Evolutionary conservation across 2,797 vertebrate species (phyloP), one percentile per base, ranked within the genome.

Genomic region (Ptychobarbus kaznakovi): DNA sequence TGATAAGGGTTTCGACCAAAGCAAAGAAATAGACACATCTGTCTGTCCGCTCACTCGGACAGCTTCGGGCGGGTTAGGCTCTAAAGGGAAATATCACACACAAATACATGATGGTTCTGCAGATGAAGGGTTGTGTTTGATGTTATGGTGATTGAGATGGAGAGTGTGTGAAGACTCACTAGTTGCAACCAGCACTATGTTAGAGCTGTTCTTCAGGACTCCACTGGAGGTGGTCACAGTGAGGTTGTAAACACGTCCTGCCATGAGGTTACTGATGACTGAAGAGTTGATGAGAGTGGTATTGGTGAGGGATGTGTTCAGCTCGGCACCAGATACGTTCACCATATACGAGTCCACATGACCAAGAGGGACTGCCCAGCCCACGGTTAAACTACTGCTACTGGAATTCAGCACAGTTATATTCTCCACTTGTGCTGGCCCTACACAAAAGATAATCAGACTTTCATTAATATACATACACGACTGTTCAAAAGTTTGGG

Each of bases 181-280:
- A 3, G 93, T 95, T 74, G 93, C 94, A 72, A 82, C 20, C 40
- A 25, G 44, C 32, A 22, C 1, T 11, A 6, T 1, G 4, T 85
- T 49, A 49, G 94, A 93, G 0, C 3, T 61, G 61, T 10, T 74
- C 0, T 0, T 18, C 72, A 90, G 83, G 20, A 0, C 0, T 88
- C 92, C 93, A 80, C 89, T 92, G 0, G 90, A 56, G 63, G 94
- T 69, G 0, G 89, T 92, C 81, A 94, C 93, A 1, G 72, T 91
- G 80, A 94, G n/a, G 0, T 2, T 1, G 89, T 83, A 93, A 10
- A 92, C 0, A 79, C 86, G 89, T 42, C 94, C 94, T 42, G 87
- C 35, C 1, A 0, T 53, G 46, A 42, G 94, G 91, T 0, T 9
- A 0, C 74, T 93, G 86, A 86, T 0, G 5, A 11, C 44, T 20